These are phyloP conservation scores for Pseudachorutes palmiensis DNA, from an alignment of 1,140 invertebrate genomes.

Conservation along the genomic window DNA sequence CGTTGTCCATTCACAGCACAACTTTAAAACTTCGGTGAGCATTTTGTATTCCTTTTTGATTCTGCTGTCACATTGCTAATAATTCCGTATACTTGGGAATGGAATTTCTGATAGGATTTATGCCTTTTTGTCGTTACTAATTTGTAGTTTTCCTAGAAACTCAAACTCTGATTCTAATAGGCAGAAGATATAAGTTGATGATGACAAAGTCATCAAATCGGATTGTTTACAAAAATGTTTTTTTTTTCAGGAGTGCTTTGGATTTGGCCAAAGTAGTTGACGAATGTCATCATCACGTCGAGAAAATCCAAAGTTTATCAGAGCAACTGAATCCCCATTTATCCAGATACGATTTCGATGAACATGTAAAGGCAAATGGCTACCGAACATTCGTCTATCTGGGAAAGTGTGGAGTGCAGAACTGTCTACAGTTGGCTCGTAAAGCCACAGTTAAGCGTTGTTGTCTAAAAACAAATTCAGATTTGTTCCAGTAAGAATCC, in stretches of 20 bases:
- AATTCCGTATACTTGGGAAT: no score
- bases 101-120: no score
- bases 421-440: constrained; percentile 33
- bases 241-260: constrained; percentile 24
- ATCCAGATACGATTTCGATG: constrained; percentile 33
- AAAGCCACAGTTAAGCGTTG: constrained; percentile 30
- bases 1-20: constrained; percentile 23
- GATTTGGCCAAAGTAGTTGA: constrained; percentile 29
- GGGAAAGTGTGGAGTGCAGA: constrained; percentile 22
- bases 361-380: constrained; percentile 33
- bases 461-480: constrained; percentile 25
- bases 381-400: constrained; percentile 31
- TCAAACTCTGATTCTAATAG: no score
- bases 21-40: constrained; percentile 34
- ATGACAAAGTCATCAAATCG: no score
- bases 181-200: no score
- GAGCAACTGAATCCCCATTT: constrained; percentile 32
- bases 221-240: no score
- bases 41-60: no score
- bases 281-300: constrained; percentile 24
- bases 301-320: constrained; percentile 16
- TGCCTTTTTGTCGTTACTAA: no score
- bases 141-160: no score
- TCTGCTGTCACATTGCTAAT: no score
- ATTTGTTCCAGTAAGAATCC: constrained; percentile 27